Conservation (phyloP, 2,797 vertebrate genomes). For the Parambassis ranga region DNA sequence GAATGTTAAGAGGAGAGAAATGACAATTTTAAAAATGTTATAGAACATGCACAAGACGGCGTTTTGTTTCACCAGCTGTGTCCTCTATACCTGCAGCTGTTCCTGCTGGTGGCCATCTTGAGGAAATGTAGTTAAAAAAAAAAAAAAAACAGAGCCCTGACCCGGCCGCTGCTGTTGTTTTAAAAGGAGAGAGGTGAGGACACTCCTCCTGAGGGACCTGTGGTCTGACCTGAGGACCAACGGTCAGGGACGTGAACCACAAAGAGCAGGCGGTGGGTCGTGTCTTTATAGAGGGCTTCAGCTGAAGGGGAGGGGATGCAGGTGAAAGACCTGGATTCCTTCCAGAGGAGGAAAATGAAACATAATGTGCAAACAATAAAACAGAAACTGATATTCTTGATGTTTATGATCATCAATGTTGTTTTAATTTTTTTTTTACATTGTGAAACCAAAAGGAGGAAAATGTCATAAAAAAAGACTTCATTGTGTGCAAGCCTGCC, state of each 20-base stretch:
- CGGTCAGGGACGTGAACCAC: conserved; percentile 68
- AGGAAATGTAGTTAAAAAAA: conserved; percentile 30
- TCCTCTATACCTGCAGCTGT: conserved; percentile 64
- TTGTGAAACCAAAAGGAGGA: not conserved
- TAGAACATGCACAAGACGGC: conserved; percentile 8
- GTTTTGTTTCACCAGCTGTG: conserved; percentile 43
- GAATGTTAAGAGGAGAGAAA: conserved; percentile 49
- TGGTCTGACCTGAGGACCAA: conserved; percentile 65
- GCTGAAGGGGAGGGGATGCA: conserved; percentile 29
- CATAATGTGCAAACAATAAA: not conserved
- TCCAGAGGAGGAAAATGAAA: not conserved
- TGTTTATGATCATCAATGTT: too few relatives aligned
- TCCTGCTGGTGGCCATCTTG: conserved; percentile 58
- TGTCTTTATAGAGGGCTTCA: conserved; percentile 52
- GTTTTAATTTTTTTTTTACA: not conserved
- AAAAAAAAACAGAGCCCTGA: conserved; percentile 47
- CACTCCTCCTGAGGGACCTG: conserved; percentile 61
- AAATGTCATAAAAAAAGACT: not conserved
- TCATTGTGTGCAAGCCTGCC: not conserved
- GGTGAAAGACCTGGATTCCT: conserved; percentile 43
- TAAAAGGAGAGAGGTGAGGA: conserved; percentile 72
- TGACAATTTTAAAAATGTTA: conserved; percentile 46
- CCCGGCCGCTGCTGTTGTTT: conserved; percentile 70
- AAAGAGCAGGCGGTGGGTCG: conserved; percentile 50
- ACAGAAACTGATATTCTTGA: not conserved